Conservation (phyloP, 2,113 vertebrate genomes). For the Heloderma charlesbogerti region DNA sequence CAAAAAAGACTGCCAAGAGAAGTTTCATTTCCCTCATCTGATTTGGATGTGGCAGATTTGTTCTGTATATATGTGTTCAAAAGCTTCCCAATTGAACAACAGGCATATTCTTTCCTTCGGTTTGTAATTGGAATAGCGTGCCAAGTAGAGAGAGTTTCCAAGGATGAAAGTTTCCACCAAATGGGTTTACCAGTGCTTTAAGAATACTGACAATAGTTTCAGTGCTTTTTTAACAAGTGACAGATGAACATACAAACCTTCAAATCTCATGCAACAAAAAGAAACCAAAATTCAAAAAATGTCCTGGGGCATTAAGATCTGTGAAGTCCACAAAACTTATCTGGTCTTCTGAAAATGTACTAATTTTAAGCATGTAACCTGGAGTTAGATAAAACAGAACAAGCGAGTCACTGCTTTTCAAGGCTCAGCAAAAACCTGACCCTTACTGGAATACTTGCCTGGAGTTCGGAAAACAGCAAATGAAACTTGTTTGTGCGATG, state of each 20-base stretch:
- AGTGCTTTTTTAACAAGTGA: not conserved
- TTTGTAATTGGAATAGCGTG: not conserved
- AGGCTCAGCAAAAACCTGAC: not conserved
- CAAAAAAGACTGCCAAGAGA: not conserved
- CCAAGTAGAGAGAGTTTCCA: not conserved
- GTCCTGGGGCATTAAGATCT: not conserved
- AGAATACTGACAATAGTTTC: not conserved
- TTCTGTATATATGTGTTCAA: not conserved
- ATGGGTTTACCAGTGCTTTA: not conserved
- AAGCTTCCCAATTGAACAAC: constrained; percentile 15
- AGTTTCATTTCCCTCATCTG: constrained; percentile 2
- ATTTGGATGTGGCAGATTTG: not conserved
- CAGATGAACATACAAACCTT: not conserved
- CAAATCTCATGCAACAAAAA: not conserved
- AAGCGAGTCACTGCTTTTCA: fast-evolving
- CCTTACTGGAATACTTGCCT: not conserved
- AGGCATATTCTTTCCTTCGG: not conserved
- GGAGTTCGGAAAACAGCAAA: constrained; percentile 43
- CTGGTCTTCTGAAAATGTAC: not conserved
- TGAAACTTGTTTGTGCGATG: constrained; percentile 55
- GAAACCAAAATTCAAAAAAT: not conserved
- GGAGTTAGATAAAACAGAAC: not conserved
- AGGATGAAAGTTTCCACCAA: not conserved
- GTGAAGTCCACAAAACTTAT: not conserved
- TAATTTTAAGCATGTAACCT: not conserved